Percentiles rank a stretch among this genome's conserved stretches.
phyloP scores from a whole-genome alignment of 2,797 vertebrate species.

The Rhynchonycteris naso region DNA sequence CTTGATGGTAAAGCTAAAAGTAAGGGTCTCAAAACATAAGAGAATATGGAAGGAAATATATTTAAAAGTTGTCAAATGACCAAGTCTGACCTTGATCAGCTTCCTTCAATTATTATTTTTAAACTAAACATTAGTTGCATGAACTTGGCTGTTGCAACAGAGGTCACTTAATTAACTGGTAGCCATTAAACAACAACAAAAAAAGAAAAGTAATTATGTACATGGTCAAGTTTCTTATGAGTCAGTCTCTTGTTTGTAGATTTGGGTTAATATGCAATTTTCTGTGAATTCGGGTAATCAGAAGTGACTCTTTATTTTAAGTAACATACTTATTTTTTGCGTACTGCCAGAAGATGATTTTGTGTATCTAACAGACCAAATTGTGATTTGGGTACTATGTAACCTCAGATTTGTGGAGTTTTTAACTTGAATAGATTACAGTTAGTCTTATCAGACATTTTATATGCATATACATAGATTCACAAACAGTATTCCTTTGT shows the following conservation, averaged over 20 bases:
- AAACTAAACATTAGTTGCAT: conserved; percentile 77
- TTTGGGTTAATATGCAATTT: conserved; percentile 60
- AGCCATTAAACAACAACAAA: conserved; percentile 82
- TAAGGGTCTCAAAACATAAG: conserved; percentile 74
- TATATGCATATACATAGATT: background rate
- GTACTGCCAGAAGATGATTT: conserved; percentile 47
- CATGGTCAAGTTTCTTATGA: conserved; percentile 47
- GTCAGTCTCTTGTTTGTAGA: conserved; percentile 67
- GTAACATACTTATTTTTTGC: conserved; percentile 37
- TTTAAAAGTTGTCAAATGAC: conserved; percentile 77
- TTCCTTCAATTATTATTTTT: conserved; percentile 80
- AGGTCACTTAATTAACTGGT: conserved; percentile 86
- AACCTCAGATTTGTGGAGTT: conserved; percentile 70
- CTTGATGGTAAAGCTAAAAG: conserved; percentile 48
- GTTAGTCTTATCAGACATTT: conserved; percentile 29
- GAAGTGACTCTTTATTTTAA: conserved; percentile 37
- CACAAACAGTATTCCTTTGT: conserved; percentile 62
- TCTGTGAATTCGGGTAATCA: conserved; percentile 40
- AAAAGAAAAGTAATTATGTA: conserved; percentile 71
- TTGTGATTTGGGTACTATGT: conserved; percentile 70
- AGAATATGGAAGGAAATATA: conserved; percentile 71
- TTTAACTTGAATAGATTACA: conserved; percentile 47
- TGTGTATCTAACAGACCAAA: conserved; percentile 69
- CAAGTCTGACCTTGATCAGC: conserved; percentile 74
- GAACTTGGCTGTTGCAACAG: conserved; percentile 71